phyloP scores from a whole-genome alignment of 2,888 invertebrate species.

The Ophion obscuratus region DNA sequence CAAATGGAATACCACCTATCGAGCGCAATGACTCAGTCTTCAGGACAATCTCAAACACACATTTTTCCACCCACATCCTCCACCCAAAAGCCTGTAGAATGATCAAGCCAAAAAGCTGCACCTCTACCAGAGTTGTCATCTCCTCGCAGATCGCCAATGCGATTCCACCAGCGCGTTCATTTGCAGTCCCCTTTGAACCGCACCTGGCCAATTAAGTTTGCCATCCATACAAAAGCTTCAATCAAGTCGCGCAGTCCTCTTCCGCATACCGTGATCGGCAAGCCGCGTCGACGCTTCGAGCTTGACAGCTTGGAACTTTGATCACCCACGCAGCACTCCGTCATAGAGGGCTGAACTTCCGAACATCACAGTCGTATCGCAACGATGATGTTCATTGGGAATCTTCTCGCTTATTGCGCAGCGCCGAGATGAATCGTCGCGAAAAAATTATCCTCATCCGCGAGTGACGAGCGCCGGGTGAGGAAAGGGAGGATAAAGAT shows the following conservation, averaged over 20 bases:
- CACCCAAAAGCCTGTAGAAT: too few species aligned
- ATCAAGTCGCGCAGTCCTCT: background rate
- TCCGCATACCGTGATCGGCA: background rate
- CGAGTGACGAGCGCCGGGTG: slow-evolving; percentile 13
- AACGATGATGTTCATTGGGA: slow-evolving; percentile 41
- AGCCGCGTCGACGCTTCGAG: background rate
- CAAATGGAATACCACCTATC: too few species aligned
- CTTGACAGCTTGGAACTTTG: background rate
- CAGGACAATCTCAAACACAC: too few species aligned
- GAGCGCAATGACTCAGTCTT: too few species aligned
- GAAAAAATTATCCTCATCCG: slow-evolving; percentile 52
- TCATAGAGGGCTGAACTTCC: slow-evolving; percentile 2
- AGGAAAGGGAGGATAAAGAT: slow-evolving; percentile 31
- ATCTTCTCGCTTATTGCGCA: slow-evolving; percentile 43
- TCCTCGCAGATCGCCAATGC: background rate
- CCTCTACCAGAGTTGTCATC: background rate
- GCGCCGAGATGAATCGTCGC: slow-evolving; percentile 49
- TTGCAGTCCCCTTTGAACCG: background rate
- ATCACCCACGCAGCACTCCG: background rate
- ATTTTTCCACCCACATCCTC: too few species aligned
- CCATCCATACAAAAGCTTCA: background rate
- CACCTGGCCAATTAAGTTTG: background rate
- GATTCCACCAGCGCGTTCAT: background rate
- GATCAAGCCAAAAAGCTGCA: background rate
- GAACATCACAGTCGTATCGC: background rate